These are phyloP conservation scores for Fopius arisanus DNA, from an alignment of 1,140 invertebrate species.

Conservation along the genomic window DNA sequence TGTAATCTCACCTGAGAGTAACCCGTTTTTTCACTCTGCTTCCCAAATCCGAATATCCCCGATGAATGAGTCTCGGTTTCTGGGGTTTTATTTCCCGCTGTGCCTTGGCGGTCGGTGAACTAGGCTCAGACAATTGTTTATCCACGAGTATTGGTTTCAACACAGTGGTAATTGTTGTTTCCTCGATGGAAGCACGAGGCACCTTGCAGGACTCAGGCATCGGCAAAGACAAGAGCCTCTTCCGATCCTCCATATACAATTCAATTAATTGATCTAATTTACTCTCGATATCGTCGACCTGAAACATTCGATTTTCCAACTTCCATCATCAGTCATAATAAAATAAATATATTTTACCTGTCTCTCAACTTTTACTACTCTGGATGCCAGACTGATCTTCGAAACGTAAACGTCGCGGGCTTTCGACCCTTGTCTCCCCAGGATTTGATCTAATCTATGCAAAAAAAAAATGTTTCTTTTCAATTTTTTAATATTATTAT, in stretches of 20 bases:
- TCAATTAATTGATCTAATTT: slow-evolving; percentile 94
- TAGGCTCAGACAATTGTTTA: slow-evolving; percentile 81
- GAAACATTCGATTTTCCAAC: slow-evolving; percentile 47
- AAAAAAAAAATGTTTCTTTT: slow-evolving; percentile 25
- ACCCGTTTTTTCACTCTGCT: slow-evolving; percentile 85
- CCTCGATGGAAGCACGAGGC: slow-evolving; percentile 45
- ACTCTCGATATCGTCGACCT: slow-evolving; percentile 93
- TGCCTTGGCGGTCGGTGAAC: slow-evolving; percentile 71
- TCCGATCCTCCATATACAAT: slow-evolving; percentile 90
- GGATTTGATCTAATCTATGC: slow-evolving; percentile 88
- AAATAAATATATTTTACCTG: slow-evolving; percentile 75
- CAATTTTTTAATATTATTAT: not conserved
- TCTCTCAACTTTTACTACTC: slow-evolving; percentile 94
- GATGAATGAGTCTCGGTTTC: slow-evolving; percentile 72
- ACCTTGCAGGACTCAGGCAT: slow-evolving; percentile 31
- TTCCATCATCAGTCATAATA: too few relatives aligned
- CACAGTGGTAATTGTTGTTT: slow-evolving; percentile 39
- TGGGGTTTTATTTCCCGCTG: slow-evolving; percentile 57
- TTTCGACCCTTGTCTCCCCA: slow-evolving; percentile 92
- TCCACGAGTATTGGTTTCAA: slow-evolving; percentile 74
- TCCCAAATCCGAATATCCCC: slow-evolving; percentile 82
- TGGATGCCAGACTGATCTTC: slow-evolving; percentile 89
- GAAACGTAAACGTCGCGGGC: slow-evolving; percentile 93
- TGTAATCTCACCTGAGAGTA: slow-evolving; percentile 73
- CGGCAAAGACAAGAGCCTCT: slow-evolving; percentile 66